A percentile compares a stretch with the other conserved stretches of the same genome.
phyloP scores from a whole-genome alignment of 2,888 invertebrate species.

The Amphimallon solstitiale region DNA sequence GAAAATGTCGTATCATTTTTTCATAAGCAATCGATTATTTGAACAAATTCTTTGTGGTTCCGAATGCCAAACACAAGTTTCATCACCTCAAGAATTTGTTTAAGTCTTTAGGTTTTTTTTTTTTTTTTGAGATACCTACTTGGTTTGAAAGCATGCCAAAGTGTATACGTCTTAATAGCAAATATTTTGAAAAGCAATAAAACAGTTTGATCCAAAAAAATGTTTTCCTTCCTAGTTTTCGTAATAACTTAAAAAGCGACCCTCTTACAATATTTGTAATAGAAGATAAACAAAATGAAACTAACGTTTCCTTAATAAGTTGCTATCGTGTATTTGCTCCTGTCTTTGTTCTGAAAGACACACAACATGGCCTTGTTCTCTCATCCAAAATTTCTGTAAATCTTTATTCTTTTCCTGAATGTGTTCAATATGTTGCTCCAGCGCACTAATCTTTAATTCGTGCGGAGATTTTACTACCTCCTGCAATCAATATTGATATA shows the following conservation, averaged over 20 bases:
- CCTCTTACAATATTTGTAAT: not conserved
- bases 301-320: conserved; percentile 77
- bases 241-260: not conserved
- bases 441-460: conserved; percentile 71
- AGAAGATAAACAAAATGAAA: conserved; percentile 35
- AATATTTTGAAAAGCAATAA: too few species aligned
- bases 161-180: too few species aligned
- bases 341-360: conserved; percentile 75
- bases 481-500: not conserved
- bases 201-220: too few species aligned
- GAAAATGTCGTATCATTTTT: too few species aligned
- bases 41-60: too few species aligned
- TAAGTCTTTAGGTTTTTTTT: too few species aligned
- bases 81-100: too few species aligned
- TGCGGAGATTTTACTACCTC: conserved; percentile 61
- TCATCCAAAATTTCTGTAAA: conserved; percentile 79
- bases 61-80: too few species aligned
- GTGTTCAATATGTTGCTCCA: conserved; percentile 74
- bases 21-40: too few species aligned
- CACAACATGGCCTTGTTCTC: conserved; percentile 78
- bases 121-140: too few species aligned
- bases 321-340: conserved; percentile 74
- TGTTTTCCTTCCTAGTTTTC: too few species aligned
- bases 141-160: too few species aligned
- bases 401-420: conserved; percentile 71